Evolutionary conservation across 2,888 invertebrate species (phyloP).

Genomic region (Eilema depressum): DNA sequence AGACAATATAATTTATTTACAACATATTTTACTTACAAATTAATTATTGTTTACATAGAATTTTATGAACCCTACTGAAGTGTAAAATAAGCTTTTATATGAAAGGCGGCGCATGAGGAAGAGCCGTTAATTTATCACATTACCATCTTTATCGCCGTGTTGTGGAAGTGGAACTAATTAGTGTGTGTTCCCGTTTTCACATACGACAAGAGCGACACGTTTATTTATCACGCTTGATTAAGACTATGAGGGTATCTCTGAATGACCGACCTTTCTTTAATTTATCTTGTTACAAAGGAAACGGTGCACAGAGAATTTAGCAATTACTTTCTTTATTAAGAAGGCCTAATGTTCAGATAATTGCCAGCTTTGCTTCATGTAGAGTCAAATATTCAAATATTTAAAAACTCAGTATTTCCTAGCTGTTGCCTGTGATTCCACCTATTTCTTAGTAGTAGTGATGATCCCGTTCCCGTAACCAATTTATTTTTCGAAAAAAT

Average conservation of each 20-base stretch:
- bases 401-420: too few species aligned
- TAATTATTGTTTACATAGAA: slow-evolving; percentile 50
- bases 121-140: slow-evolving; percentile 57
- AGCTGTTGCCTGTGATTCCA: too few species aligned
- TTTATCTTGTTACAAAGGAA: neutral
- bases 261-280: neutral
- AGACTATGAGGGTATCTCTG: neutral
- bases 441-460: too few species aligned
- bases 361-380: too few species aligned
- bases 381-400: too few species aligned
- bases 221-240: slow-evolving; percentile 40
- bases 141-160: slow-evolving; percentile 55
- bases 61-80: slow-evolving; percentile 46
- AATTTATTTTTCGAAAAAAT: too few species aligned
- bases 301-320: neutral
- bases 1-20: neutral
- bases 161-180: slow-evolving; percentile 51
- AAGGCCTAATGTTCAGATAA: neutral
- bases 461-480: too few species aligned
- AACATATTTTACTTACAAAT: slow-evolving; percentile 34
- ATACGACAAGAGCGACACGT: slow-evolving; percentile 38
- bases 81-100: slow-evolving; percentile 55
- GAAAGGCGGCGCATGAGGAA: slow-evolving; percentile 51
- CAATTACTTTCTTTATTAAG: neutral
- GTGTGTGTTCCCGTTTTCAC: slow-evolving; percentile 46